Conservation (phyloP, 2,113 vertebrate genomes). For the Enhydra lutris region DNA sequence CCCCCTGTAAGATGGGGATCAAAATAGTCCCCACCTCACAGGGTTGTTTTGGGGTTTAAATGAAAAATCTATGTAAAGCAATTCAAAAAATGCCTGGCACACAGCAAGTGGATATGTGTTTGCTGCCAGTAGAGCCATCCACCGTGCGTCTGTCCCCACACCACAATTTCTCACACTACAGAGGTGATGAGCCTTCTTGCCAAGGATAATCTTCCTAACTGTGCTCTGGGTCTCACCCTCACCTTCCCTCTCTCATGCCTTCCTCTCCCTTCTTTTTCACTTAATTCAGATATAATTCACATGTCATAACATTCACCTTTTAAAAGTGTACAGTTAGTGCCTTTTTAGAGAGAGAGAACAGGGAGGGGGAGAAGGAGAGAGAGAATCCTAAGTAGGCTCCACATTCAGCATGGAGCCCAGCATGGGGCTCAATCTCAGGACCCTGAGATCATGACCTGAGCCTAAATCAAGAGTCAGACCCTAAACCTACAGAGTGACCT, state of each 20-base stretch:
- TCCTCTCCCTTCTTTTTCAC: background rate
- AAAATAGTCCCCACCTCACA: background rate
- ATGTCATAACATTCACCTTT: background rate
- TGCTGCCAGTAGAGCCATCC: background rate
- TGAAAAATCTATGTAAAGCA: background rate
- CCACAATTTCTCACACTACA: background rate
- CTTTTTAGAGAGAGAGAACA: background rate
- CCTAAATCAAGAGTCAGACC: background rate
- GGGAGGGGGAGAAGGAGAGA: background rate
- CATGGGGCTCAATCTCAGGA: background rate
- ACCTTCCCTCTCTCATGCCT: background rate
- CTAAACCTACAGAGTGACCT: background rate
- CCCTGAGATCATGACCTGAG: background rate
- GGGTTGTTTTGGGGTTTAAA: conserved; percentile 9
- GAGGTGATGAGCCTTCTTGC: background rate
- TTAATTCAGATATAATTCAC: background rate
- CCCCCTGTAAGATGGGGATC: background rate
- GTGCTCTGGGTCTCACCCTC: background rate
- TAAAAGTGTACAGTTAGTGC: conserved; percentile 9
- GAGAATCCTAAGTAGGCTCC: background rate
- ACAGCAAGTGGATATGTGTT: background rate
- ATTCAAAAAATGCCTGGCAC: background rate
- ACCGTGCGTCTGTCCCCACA: background rate
- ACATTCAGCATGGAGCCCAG: no score
- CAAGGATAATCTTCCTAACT: conserved; percentile 8